Percentiles rank a stretch among this genome's conserved stretches.
Evolutionary conservation across 2,888 invertebrate genomes (phyloP).

Genomic region (Watsonalla binaria): DNA sequence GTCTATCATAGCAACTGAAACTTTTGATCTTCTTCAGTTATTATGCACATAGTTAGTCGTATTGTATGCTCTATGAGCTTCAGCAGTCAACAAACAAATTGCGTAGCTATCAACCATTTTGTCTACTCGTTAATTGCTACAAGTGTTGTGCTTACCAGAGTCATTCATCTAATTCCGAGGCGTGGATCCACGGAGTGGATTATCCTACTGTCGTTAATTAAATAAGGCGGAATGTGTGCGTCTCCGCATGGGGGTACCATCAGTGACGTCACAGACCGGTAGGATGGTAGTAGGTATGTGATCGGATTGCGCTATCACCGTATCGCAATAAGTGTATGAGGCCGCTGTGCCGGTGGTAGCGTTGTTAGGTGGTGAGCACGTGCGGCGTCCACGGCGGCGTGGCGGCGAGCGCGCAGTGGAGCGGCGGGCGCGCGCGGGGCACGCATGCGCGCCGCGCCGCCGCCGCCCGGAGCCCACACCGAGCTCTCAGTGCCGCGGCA

Average conservation of each 20-base stretch:
- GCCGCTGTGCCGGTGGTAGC: constrained; percentile 12
- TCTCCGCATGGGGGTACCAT: constrained; percentile 18
- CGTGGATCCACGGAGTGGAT: constrained; percentile 19
- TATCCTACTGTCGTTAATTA: constrained; percentile 30
- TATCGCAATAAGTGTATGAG: constrained; percentile 24
- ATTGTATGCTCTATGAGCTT: too few species aligned
- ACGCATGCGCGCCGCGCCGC: constrained; percentile 56
- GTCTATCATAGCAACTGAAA: too few species aligned
- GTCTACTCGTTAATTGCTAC: not conserved
- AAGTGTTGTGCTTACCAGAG: not conserved
- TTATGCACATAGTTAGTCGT: too few species aligned
- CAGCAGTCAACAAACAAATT: not conserved
- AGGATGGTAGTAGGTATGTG: constrained; percentile 15
- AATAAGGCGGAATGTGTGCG: constrained; percentile 22
- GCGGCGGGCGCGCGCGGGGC: constrained; percentile 22
- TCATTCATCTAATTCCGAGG: constrained; percentile 9
- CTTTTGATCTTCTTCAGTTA: too few species aligned
- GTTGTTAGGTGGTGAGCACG: not conserved
- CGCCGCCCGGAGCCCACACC: constrained; percentile 52
- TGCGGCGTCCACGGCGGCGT: constrained; percentile 12
- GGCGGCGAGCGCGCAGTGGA: constrained; percentile 9
- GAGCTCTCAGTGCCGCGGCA: constrained; percentile 73
- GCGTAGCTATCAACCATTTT: not conserved
- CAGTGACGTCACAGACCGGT: constrained; percentile 37
- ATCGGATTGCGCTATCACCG: constrained; percentile 37